Evolutionary conservation across 1,140 invertebrate genomes (phyloP), one percentile per base, ranked within the genome.

Genomic region (Halyomorpha halys): DNA sequence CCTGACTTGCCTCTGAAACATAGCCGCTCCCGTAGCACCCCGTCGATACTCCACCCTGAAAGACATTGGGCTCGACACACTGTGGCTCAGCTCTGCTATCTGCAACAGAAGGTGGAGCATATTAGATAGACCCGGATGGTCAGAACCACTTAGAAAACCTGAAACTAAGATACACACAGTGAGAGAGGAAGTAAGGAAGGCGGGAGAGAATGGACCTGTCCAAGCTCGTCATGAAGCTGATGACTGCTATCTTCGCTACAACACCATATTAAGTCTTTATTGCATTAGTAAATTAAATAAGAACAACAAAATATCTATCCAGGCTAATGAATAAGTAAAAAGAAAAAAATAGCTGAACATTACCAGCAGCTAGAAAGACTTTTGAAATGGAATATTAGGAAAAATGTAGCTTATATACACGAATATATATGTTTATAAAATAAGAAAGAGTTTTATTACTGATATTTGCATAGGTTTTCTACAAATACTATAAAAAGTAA

Each of bases 61-160:
- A 3, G 94, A 96, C 81, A 96, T 95, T 39, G 96, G 94, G 68
- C 92, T 96, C n/a, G 93, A 85, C 2, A 99, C 95, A 72, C 91
- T 97, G 79, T 99, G 97, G 70, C 92, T 96, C 71, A 99, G 76
- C 77, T 99, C 97, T 16, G 94, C 89, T 82, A 98, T 97, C 94
- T 97, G 76, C 2, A 79, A 82, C 64, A 49, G 21, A n/a, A n/a
- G 11, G 13, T 18, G 45, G 19, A 18, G 2, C 3, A 25, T 4
- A 25, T 23, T 23, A 56, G 15, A 56, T 21, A 21, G 23, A 23
- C 19, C 9, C 23, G 19, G 23, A 13, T 23, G 53, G 15, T 56
- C 15, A 25, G 23, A 23, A 25, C 23, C 9, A 25, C 8, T 25
- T 19, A 9, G 23, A 56, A 23, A 56, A 25, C 53, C 53, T 56